Conservation (phyloP, 2,113 vertebrate species). For the Piaya cayana region DNA sequence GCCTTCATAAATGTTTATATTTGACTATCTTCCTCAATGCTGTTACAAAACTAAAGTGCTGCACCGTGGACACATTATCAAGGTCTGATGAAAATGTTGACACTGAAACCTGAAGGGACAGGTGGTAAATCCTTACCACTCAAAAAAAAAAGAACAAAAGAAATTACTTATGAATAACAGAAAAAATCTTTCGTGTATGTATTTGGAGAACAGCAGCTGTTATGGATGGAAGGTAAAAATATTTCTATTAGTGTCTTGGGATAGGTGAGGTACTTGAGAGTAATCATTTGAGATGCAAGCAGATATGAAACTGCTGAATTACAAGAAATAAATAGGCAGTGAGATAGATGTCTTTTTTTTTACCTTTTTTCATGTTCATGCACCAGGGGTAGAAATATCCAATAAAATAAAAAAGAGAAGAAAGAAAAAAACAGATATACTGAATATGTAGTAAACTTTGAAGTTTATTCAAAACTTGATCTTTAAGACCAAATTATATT, state of each 20-base stretch:
- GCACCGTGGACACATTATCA: not conserved
- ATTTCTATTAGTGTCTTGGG: not conserved
- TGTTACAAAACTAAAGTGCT: not conserved
- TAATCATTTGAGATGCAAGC: not conserved
- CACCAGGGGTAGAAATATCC: not conserved
- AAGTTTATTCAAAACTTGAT: not conserved
- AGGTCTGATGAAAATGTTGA: not conserved
- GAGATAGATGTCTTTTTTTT: not conserved
- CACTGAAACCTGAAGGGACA: not conserved
- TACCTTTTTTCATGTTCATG: not conserved
- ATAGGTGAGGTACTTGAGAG: not conserved
- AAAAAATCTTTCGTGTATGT: not conserved
- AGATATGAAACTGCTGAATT: not conserved
- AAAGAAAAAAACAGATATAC: not conserved
- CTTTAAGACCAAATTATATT: not conserved
- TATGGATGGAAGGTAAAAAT: not conserved
- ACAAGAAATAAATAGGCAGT: not conserved
- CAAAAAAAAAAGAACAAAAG: not conserved
- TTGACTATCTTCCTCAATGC: not conserved
- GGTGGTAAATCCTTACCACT: rapidly evolving
- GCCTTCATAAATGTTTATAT: not conserved
- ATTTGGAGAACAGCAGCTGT: not conserved
- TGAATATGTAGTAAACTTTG: not conserved
- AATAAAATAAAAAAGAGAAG: not conserved
- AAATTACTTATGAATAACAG: not conserved